A percentile compares a stretch with the other conserved stretches of the same genome.
phyloP scores from a whole-genome alignment of 1,140 invertebrate genomes.

The Oryctes rhinoceros region DNA sequence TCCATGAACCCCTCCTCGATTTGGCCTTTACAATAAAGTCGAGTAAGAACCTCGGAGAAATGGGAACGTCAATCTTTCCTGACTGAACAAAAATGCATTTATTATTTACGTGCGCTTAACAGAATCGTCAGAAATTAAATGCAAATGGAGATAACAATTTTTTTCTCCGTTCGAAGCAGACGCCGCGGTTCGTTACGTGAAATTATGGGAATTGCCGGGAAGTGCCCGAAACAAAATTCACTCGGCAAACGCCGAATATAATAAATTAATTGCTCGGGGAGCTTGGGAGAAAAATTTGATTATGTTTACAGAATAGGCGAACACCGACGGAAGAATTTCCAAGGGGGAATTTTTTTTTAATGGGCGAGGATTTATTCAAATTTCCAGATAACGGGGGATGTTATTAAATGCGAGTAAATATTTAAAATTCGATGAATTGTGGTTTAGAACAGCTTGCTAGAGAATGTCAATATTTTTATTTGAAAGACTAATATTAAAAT shows the following conservation, averaged over 20 bases:
- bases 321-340: neutral
- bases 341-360: neutral
- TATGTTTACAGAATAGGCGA: slow-evolving; percentile 28
- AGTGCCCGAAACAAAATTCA: slow-evolving; percentile 11
- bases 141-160: slow-evolving; percentile 22
- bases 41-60: neutral
- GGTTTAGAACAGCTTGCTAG: too few relatives aligned
- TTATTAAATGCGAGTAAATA: too few relatives aligned
- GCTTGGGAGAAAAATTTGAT: slow-evolving; percentile 28
- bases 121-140: slow-evolving; percentile 10
- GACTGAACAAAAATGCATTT: slow-evolving; percentile 10
- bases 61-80: neutral
- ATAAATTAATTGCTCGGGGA: slow-evolving; percentile 33
- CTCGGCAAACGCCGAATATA: slow-evolving; percentile 25
- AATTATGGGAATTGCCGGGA: neutral
- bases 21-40: neutral
- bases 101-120: slow-evolving; percentile 9
- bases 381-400: neutral
- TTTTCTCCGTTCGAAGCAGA: neutral
- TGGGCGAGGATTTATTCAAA: slow-evolving; percentile 25
- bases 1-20: neutral
- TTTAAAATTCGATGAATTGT: too few relatives aligned
- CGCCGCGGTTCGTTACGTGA: neutral
- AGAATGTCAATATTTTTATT: too few relatives aligned
- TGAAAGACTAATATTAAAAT: too few relatives aligned